Base-by-base conservation (phyloP, 2,888 invertebrate genomes). In the Orthonychiurus folsomi region DNA sequence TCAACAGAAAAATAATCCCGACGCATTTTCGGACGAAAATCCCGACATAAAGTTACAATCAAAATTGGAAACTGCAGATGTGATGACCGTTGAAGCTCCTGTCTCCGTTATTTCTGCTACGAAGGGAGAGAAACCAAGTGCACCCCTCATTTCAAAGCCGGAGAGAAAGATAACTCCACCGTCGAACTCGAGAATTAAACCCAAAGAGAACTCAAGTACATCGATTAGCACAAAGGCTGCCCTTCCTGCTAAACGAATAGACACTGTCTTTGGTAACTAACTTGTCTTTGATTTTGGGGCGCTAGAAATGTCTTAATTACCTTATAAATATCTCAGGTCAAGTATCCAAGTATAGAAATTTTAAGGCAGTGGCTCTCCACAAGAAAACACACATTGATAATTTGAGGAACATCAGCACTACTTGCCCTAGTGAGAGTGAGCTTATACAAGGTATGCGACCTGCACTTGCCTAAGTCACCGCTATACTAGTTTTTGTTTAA, bases 341-440 rank as follows among this genome's bases (percentile, higher is more conserved):
- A 73, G 91, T 89, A 48, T 92, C 93, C 0, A 95, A 95, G 77
- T 95, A 92, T 78, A 85, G 93, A 1, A 93, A 94, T 75, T 78
- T 95, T 73, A 93, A 93, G 76, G 94, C 93, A 37, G 90, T 89
- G 2, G 86, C 91, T 0, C 86, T 87, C 0, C 93, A 93, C 78
- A 92, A 92, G 78, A 91, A 89, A 24, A 86, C 87, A 1, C 92
- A 93, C 74, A 88, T 94, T 69, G 93, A 94, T 75, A 95, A 95
- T 75, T 83, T 95, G 65, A 84, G 91, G 65, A 93, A 93, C 75
- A 82, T 95, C 52, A 91, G 91, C 76, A 83, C 91, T 56, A 93
- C 92, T 76, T 86, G 94, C 73, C 89, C 94, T 0, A 93, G 93
- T 1, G 94, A 95, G 79, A 92, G 93, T 76, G 92, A 95, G 76